A percentile compares a stretch with the other conserved stretches of the same genome.
These are phyloP conservation scores for Pteromalus puparum DNA, from an alignment of 1,140 invertebrate genomes.

Conservation along the genomic window DNA sequence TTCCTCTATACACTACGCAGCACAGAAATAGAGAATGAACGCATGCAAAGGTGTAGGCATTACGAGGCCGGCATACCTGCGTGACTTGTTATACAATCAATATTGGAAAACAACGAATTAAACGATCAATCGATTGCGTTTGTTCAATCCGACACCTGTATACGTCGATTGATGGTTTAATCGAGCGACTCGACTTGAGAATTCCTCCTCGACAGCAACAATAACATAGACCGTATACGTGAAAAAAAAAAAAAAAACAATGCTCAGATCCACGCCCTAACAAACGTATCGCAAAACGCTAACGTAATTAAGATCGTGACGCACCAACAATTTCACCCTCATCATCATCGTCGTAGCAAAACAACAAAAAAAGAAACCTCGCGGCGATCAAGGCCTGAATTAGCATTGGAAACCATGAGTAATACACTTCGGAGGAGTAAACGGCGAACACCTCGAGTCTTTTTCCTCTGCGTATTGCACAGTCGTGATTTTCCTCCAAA, in stretches of 20 bases:
- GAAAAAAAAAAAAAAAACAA: too few relatives aligned
- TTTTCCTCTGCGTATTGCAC: not conserved
- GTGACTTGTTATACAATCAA: not conserved
- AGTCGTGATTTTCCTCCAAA: conserved; percentile 22
- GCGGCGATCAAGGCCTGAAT: not conserved
- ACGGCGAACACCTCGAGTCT: not conserved
- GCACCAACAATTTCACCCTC: not conserved
- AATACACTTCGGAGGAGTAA: not conserved
- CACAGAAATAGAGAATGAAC: conserved; percentile 13
- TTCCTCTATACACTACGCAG: not conserved
- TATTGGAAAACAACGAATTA: not conserved
- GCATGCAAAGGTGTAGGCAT: not conserved
- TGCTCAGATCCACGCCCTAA: not conserved
- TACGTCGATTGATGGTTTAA: too few relatives aligned
- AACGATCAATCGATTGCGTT: not conserved
- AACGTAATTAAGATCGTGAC: not conserved
- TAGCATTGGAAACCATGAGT: not conserved
- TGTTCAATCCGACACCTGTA: too few relatives aligned
- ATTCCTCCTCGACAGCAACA: too few relatives aligned
- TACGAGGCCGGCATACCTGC: not conserved
- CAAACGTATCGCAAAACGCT: not conserved
- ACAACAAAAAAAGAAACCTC: not conserved
- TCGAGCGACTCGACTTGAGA: too few relatives aligned
- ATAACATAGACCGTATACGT: too few relatives aligned
- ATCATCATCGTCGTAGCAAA: not conserved